Evolutionary conservation across 2,797 vertebrate species (phyloP).

Genomic region (Passerculus sandwichensis): DNA sequence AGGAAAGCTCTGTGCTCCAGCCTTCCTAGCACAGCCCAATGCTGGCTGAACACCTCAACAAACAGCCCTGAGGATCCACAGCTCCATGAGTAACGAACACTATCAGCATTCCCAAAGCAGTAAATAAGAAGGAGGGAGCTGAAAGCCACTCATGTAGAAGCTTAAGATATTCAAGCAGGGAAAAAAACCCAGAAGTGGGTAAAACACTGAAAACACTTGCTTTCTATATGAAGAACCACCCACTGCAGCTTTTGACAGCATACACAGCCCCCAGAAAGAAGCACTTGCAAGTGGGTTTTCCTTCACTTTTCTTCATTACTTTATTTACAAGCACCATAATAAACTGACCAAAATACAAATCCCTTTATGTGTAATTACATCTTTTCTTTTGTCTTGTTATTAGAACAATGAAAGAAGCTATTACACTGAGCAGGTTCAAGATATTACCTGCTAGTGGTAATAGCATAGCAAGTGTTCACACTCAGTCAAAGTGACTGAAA

Average conservation of each 20-base stretch:
- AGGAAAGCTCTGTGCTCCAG: not conserved
- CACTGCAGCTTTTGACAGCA: not conserved
- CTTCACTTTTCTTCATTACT: not conserved
- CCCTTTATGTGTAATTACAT: not conserved
- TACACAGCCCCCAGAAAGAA: not conserved
- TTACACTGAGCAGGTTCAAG: not conserved
- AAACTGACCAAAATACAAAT: not conserved
- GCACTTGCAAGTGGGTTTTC: not conserved
- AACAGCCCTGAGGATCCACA: not conserved
- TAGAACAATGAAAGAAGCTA: not conserved
- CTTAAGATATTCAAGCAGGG: not conserved
- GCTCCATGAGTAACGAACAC: not conserved
- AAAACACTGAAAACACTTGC: not conserved
- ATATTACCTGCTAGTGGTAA: not conserved
- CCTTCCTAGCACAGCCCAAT: not conserved
- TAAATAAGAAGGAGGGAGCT: not conserved
- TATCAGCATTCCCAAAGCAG: not conserved
- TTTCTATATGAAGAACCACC: not conserved
- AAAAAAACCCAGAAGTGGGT: not conserved
- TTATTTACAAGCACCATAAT: not conserved
- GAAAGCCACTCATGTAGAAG: not conserved
- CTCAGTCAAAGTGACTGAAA: not conserved
- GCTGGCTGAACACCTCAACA: not conserved
- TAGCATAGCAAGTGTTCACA: accelerated
- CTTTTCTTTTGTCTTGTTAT: not conserved